Evolutionary conservation across 2,113 vertebrate genomes (phyloP), one percentile per base, ranked within the genome.

Genomic region (Tursiops truncatus): DNA sequence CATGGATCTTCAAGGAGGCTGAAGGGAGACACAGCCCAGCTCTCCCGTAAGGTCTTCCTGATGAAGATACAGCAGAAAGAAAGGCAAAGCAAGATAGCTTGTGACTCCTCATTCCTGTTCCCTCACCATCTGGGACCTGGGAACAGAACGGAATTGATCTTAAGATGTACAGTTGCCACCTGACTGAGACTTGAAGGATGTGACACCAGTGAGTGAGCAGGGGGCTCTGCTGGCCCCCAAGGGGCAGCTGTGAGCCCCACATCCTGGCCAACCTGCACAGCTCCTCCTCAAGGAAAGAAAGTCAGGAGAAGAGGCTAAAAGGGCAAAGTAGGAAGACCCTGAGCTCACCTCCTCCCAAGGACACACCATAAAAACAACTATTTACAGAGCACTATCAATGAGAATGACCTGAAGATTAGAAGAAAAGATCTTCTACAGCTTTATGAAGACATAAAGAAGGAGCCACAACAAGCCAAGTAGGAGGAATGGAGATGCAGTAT

Each of bases 231-330:
- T 50, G 11, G 67, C 71, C 96, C 71, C 91, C 65, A 94, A 95
- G 79, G 50, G 67, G 79, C 91, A 89, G 44, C 33, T 3, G 50
- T 63, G 82, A 95, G 82, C n/a, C 44, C n/a, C 60, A 50, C 6
- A 8, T n/a, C 67, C 74, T 21, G 3, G 28, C 25, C 26, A 70
- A 65, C 65, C 8, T 6, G 6, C 23, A 21, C 28, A 6, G n/a
- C 13, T 8, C 8, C 25, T 21, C 8, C 65, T 47, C 38, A 13
- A 11, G 21, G n/a, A 53, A 47, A 62, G 77, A 28, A 38, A 80
- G 6, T 8, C 62, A 28, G 44, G 41, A 74, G 41, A 76, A 20
- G 41, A 47, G 26, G 41, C 73, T 44, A 47, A 18, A 15, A 53
- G 15, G 73, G 73, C 41, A 47, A 76, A 18, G 41, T 18, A 47